Evolutionary conservation across 2,113 vertebrate species (phyloP), one percentile per base, ranked within the genome.

Genomic region (Origma solitaria): DNA sequence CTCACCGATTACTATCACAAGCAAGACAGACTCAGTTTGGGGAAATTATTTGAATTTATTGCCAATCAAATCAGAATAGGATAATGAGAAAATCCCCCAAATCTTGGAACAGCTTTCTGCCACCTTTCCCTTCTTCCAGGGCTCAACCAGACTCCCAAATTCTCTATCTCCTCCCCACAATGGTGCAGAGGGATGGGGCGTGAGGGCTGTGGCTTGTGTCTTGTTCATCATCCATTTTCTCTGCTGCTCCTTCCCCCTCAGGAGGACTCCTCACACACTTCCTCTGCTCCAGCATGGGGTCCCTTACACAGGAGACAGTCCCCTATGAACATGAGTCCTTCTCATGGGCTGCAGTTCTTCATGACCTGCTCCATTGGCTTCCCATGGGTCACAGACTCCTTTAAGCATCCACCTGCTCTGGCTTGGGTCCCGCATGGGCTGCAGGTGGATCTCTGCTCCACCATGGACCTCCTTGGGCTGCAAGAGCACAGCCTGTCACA

Each of bases 11-110:
- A 35, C n/a, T 24, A 19, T 47, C 24, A 47, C n/a, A 53, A 13
- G 13, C 10, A 53, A 75, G 82, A 37, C 28, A 47, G 20, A 75
- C 11, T 51, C 0, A 0, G 0, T 25, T 18, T 37, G 28, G 53
- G 33, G 13, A 60, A 45, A 60, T 38, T 25, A 68, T 25, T n/a
- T 75, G 10, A 68, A 35, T 75, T 51, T 75, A 38, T 20, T 45
- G 14, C 11, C 1, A 38, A 25, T n/a, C n/a, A 60, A 82, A 60
- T 40, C 28, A n/a, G 33, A 56, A 21, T 3, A 69, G 16, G 21
- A 18, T 24, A 47, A 51, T 47, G 13, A 80, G 30, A 76, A 69
- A 40, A 51, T 1, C 0, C 9, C 40, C 37, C 25, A 62, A 37
- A 81, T 56, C 79, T 86, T 23, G 73, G 21, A 61, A 56, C 7